Evolutionary conservation across 1,140 invertebrate species (phyloP).

Genomic region (Coenobita brevimanus): DNA sequence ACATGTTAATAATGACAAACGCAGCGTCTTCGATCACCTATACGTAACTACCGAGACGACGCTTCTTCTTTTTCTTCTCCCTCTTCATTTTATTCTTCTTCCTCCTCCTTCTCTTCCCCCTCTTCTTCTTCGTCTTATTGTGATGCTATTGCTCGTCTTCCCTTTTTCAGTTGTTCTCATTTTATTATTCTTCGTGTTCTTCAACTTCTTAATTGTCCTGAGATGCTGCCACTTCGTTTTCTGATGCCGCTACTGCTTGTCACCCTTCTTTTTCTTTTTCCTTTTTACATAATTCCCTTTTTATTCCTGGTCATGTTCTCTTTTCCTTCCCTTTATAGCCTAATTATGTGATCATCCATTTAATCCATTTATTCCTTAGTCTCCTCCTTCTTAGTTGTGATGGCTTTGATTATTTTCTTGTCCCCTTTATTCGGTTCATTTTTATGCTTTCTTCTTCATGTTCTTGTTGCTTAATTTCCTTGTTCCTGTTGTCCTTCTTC

Average conservation of each 20-base stretch:
- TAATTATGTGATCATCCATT: neutral
- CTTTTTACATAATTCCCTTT: neutral
- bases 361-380: no score
- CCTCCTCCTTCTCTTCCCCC: neutral
- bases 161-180: neutral
- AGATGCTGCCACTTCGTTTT: no score
- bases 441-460: no score
- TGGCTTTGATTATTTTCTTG: no score
- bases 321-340: neutral
- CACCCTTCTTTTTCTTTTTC: conserved; percentile 2
- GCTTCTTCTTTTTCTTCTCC: neutral
- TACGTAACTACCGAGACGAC: neutral
- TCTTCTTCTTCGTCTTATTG: no score
- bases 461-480: no score
- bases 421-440: no score
- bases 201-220: no score
- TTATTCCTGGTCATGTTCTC: neutral
- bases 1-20: neutral
- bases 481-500: no score
- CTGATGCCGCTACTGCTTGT: neutral
- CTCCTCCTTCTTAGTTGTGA: no score
- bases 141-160: neutral
- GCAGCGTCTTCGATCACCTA: neutral
- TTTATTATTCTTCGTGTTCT: neutral
- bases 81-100: neutral